Evolutionary conservation across 2,113 vertebrate species (phyloP), one percentile per base, ranked within the genome.

Genomic region (Panthera leo): DNA sequence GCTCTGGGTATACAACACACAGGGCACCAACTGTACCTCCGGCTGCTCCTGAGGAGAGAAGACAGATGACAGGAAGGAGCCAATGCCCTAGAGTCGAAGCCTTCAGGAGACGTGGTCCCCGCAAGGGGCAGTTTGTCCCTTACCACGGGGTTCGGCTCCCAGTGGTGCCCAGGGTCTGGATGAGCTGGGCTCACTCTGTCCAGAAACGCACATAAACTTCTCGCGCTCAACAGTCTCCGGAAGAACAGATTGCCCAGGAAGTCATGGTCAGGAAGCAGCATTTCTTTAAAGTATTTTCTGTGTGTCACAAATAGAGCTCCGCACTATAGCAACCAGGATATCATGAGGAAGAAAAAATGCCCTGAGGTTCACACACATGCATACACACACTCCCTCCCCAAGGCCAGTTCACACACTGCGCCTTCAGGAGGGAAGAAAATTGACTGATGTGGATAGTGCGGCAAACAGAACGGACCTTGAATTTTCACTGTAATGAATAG

Each of bases 271-370:
- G 98, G 98, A 99, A 99, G 98, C 96, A 97, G 96, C 71, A 91
- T 98, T 98, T 98, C 98, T 98, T 98, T 98, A 97, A 98, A 98
- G 97, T 97, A 94, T 98, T 98, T 97, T 98, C 97, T 98, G 95
- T 85, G 98, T 98, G 98, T 98, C 98, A 99, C 98, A 99, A 98
- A 99, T 97, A 99, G 98, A 98, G 98, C 98, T 78, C 96, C 58
- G 97, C 93, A 92, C 98, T 99, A 98, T 98, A 98, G 99, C 98
- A 99, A 99, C 98, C 98, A 98, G 98, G 94, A 98, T 98, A 97
- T 98, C 96, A 97, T 95, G 97, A 98, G 97, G 98, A 98, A 98
- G 94, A 96, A 97, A 98, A 97, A 98, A 97, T 87, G 91, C 95
- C 80, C 95, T 88, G 96, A 91, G 94, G 96, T 97, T 98, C 97